Evolutionary conservation across 2,797 vertebrate genomes (phyloP).

Genomic region (Lates japonicus): DNA sequence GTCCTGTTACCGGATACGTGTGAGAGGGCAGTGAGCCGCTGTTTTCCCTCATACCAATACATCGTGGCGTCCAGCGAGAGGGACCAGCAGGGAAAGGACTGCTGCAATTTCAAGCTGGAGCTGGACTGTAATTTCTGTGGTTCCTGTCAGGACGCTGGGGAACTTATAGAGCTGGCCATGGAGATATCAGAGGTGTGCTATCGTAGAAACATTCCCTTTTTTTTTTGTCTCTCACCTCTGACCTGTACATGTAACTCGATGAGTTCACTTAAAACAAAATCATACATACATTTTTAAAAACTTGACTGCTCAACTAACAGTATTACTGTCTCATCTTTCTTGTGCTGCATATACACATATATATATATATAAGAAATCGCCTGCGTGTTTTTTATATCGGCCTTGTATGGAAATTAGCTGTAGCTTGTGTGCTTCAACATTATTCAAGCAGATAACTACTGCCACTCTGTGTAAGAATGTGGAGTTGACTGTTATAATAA

Average conservation of each 20-base stretch:
- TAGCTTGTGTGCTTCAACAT: neutral
- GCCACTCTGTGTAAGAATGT: constrained; percentile 2
- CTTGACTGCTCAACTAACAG: constrained; percentile 11
- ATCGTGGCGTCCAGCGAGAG: constrained; percentile 77
- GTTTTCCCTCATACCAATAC: constrained; percentile 88
- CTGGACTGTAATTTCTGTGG: constrained; percentile 89
- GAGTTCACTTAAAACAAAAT: neutral
- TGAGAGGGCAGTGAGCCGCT: constrained; percentile 83
- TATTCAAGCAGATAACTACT: constrained; percentile 9
- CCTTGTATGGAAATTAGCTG: constrained; percentile 8
- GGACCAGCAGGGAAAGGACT: constrained; percentile 69
- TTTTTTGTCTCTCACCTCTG: constrained; percentile 1
- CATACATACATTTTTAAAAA: neutral
- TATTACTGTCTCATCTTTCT: constrained; percentile 4
- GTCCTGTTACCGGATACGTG: constrained; percentile 87
- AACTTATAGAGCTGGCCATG: constrained; percentile 92
- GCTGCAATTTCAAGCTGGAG: constrained; percentile 87
- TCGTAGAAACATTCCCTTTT: constrained; percentile 72
- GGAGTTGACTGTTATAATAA: neutral
- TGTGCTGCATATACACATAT: neutral
- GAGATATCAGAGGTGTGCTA: constrained; percentile 94
- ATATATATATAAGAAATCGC: constrained; percentile 12
- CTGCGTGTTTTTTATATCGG: constrained; percentile 1
- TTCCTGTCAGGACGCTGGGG: constrained; percentile 89
- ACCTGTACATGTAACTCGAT: neutral